Evolutionary conservation across 2,113 vertebrate genomes (phyloP), one percentile per base, ranked within the genome.

Genomic region (Delphinus delphis): DNA sequence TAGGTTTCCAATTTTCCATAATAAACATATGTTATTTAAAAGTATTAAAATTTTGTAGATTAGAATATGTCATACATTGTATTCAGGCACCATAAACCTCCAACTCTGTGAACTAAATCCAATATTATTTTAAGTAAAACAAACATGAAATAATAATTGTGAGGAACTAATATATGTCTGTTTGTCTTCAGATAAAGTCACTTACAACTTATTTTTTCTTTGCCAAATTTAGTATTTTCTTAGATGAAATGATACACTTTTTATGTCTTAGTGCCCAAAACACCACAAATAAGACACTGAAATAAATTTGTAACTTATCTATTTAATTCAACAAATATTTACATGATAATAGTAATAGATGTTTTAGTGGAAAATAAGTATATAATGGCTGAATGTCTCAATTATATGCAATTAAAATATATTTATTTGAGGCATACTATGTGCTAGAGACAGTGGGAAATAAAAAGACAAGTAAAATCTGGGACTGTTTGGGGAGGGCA

Each of bases 221-320:
- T 85, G 18, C 23, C 23, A 33, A 89, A 70, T 73, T 91, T 63
- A 26, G 13, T 88, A 63, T 85, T 89, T 96, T 96, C 53, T 90
- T 77, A 83, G 90, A 63, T 74, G 44, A 93, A 93, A 90, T 38
- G 41, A 71, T 26, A 7, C 20, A 11, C n/a, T 21, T 44, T 65
- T 71, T 88, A 84, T 2, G 18, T 44, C 18, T 62, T 12, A 11
- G 67, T 87, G 14, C n/a, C 31, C 23, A 44, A 70, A 81, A 80
- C 20, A 95, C 31, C 47, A 88, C 17, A 53, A 93, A 25, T 41
- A 53, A 90, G 15, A 77, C 25, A 89, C 23, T 80, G 8, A 33
- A 63, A 71, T 82, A 81, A 47, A 63, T 26, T 93, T 41, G 5
- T n/a, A 36, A 23, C 2, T 74, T 84, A 80, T 62, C 26, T 71